phyloP scores from a whole-genome alignment of 2,797 vertebrate genomes.

The Phoxinus dragarum region DNA sequence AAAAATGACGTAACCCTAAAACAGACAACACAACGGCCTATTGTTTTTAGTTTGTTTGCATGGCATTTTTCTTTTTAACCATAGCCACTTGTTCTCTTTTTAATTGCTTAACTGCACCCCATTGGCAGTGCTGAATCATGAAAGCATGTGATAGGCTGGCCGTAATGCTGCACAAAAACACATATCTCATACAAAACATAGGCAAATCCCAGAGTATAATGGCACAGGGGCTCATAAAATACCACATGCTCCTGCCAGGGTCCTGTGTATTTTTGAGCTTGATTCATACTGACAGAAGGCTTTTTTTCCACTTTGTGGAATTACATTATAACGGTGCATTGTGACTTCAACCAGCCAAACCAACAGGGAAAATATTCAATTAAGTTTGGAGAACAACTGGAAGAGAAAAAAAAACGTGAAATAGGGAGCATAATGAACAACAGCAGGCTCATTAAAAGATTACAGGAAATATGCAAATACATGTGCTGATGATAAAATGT shows the following conservation, averaged over 20 bases:
- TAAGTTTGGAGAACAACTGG: conserved; percentile 3
- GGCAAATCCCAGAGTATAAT: conserved; percentile 10
- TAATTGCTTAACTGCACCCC: conserved; percentile 36
- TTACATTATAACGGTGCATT: background rate
- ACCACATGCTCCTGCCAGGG: conserved; percentile 40
- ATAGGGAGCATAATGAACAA: background rate
- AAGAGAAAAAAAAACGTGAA: background rate
- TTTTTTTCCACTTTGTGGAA: conserved; percentile 38
- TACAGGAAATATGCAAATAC: background rate
- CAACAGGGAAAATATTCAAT: background rate
- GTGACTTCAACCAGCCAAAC: conserved; percentile 15
- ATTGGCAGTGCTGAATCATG: conserved; percentile 38
- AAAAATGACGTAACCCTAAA: conserved; percentile 24
- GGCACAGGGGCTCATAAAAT: conserved; percentile 38
- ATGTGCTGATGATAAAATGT: background rate
- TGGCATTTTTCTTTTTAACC: conserved; percentile 22
- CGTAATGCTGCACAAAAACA: conserved; percentile 23
- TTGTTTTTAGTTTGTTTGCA: conserved; percentile 27
- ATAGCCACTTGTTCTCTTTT: conserved; percentile 43
- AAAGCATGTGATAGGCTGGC: conserved; percentile 19
- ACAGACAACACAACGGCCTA: conserved; percentile 1
- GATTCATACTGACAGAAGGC: conserved; percentile 39
- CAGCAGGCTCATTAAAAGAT: background rate
- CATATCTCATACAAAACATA: conserved; percentile 36
- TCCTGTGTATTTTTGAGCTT: conserved; percentile 21